These are phyloP conservation scores for Papilio helenus DNA, from an alignment of 1,140 invertebrate genomes.

Conservation along the genomic window DNA sequence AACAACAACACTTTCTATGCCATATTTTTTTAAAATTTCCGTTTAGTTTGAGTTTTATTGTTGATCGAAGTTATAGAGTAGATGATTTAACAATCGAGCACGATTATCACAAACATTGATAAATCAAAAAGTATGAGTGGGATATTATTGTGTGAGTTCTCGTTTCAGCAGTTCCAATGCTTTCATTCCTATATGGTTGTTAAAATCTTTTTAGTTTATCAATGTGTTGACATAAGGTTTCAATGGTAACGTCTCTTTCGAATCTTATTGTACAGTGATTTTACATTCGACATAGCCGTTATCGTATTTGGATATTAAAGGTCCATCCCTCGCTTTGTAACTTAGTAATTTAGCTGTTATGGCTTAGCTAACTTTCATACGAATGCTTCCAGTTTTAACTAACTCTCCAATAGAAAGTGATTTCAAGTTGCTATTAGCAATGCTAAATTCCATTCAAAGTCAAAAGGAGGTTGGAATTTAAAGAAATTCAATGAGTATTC, in stretches of 20 bases:
- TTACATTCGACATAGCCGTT: conserved; percentile 6
- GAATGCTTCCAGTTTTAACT: not conserved
- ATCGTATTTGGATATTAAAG: not conserved
- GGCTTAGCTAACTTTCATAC: conserved; percentile 1
- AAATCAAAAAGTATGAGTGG: not conserved
- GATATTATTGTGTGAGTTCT: not conserved
- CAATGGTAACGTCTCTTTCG: conserved; percentile 11
- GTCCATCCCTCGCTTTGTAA: conserved; percentile 11
- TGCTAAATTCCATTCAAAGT: not conserved
- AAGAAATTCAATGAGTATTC: not conserved
- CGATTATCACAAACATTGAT: conserved; percentile 8
- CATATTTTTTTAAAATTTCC: not conserved
- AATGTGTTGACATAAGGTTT: not conserved
- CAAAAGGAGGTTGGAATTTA: not conserved
- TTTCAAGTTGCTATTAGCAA: not conserved
- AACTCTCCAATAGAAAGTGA: not conserved
- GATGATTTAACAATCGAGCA: not conserved
- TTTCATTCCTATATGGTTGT: not conserved
- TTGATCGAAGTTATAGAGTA: not conserved
- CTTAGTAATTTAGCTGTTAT: not conserved
- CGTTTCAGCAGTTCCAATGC: not conserved
- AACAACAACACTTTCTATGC: not conserved
- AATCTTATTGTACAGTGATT: not conserved
- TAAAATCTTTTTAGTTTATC: conserved; percentile 11
- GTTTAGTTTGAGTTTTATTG: not conserved